Conservation (phyloP, 1,140 invertebrate genomes). For the Heterodera schachtii region DNA sequence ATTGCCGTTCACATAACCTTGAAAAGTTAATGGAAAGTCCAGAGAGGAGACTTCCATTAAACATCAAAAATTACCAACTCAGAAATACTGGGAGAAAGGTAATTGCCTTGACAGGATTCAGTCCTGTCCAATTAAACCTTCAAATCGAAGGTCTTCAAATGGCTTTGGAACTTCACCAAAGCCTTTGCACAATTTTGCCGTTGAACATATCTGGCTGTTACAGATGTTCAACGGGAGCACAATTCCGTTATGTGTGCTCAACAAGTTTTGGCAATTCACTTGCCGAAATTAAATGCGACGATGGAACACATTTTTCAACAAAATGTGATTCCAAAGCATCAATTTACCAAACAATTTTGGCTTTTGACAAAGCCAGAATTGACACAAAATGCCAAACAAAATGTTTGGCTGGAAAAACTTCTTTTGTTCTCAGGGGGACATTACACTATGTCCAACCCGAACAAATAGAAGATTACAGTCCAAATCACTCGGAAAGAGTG, state of each 20-base stretch:
- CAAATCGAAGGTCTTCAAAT: background rate
- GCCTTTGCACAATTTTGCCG: background rate
- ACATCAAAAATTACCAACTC: background rate
- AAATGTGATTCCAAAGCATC: background rate
- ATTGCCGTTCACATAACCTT: background rate
- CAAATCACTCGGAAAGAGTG: too few species aligned
- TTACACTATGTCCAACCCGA: too few species aligned
- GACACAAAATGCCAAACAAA: too few species aligned
- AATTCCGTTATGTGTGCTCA: background rate
- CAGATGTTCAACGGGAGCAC: background rate
- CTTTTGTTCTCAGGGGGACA: too few species aligned
- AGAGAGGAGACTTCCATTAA: background rate
- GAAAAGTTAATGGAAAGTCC: constrained; percentile 2
- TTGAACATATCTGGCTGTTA: background rate
- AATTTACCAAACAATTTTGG: too few species aligned
- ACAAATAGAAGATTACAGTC: too few species aligned
- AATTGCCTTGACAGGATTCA: background rate
- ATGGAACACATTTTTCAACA: background rate
- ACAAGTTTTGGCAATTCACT: background rate
- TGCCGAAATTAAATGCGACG: constrained; percentile 9
- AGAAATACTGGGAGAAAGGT: background rate
- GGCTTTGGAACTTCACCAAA: background rate
- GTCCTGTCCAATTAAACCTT: background rate
- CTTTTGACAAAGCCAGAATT: too few species aligned
- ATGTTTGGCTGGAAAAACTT: too few species aligned